These are phyloP conservation scores for Nothura maculosa DNA, from an alignment of 2,797 vertebrate species.

Conservation along the genomic window DNA sequence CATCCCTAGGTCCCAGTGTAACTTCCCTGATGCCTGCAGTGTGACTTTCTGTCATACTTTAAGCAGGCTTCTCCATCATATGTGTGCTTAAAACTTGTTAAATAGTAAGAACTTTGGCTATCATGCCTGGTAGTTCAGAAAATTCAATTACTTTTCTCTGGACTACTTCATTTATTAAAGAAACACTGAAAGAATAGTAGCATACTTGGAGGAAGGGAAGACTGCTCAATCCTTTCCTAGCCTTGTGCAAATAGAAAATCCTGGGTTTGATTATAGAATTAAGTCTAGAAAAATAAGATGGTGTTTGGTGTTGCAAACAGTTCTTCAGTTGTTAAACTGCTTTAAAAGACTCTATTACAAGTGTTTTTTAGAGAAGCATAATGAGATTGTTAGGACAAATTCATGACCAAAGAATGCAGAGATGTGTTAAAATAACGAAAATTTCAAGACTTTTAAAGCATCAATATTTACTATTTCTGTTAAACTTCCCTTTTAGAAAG, in stretches of 20 bases:
- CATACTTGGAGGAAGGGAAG: no score
- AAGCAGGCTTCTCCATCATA: background rate
- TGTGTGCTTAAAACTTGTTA: background rate
- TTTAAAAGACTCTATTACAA: background rate
- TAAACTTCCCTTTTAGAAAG: background rate
- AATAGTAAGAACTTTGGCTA: background rate
- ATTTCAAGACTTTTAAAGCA: accelerated
- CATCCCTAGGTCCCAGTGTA: background rate
- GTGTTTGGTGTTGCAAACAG: background rate
- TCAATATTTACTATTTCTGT: background rate
- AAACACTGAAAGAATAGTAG: background rate
- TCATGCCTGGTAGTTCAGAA: background rate
- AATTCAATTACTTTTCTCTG: background rate
- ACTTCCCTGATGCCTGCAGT: background rate
- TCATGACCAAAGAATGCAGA: background rate
- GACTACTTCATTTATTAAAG: background rate
- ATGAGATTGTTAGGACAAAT: background rate
- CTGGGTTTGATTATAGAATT: background rate
- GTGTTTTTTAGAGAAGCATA: background rate
- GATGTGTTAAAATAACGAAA: background rate
- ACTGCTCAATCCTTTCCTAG: background rate
- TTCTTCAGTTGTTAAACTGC: background rate
- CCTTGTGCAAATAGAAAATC: background rate
- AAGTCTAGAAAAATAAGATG: background rate
- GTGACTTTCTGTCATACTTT: background rate